Percentiles rank a stretch among this genome's conserved stretches.
These are phyloP conservation scores for Axea sp. DNA, from an alignment of 2,888 invertebrate genomes.

Conservation along the genomic window DNA sequence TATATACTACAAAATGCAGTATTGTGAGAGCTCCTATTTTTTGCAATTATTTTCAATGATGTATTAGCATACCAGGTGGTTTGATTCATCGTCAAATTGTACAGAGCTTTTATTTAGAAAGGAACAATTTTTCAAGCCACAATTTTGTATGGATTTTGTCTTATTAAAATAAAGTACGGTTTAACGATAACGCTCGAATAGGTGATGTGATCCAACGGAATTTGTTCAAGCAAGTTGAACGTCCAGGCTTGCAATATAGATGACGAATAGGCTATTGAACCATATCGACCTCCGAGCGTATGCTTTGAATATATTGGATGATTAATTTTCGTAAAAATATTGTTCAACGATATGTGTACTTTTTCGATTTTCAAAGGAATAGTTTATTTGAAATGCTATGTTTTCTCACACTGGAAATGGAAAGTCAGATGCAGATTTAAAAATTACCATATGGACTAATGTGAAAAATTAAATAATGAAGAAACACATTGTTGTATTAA, in stretches of 20 bases:
- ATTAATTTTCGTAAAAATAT: conserved; percentile 56
- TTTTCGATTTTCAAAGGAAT: conserved; percentile 24
- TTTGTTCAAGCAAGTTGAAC: conserved; percentile 57
- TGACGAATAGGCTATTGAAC: conserved; percentile 59
- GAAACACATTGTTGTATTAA: too few relatives aligned
- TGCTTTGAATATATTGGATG: conserved; percentile 60
- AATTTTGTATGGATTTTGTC: conserved; percentile 34
- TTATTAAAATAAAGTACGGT: conserved; percentile 52
- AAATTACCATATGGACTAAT: too few relatives aligned
- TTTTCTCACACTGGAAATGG: too few relatives aligned
- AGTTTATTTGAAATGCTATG: too few relatives aligned
- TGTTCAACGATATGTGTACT: conserved; percentile 21
- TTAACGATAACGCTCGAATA: conserved; percentile 37
- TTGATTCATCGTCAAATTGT: too few relatives aligned
- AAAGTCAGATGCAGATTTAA: too few relatives aligned
- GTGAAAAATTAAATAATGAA: too few relatives aligned
- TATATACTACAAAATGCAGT: too few relatives aligned
- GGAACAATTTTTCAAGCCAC: conserved; percentile 8
- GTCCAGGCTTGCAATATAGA: conserved; percentile 53
- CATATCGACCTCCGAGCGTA: conserved; percentile 55
- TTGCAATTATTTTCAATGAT: too few relatives aligned
- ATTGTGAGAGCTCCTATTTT: too few relatives aligned
- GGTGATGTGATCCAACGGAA: conserved; percentile 53
- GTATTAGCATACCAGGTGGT: too few relatives aligned
- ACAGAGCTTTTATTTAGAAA: conserved; percentile 20